Conservation (phyloP, 2,797 vertebrate species). For the Enteromius anoplus region DNA sequence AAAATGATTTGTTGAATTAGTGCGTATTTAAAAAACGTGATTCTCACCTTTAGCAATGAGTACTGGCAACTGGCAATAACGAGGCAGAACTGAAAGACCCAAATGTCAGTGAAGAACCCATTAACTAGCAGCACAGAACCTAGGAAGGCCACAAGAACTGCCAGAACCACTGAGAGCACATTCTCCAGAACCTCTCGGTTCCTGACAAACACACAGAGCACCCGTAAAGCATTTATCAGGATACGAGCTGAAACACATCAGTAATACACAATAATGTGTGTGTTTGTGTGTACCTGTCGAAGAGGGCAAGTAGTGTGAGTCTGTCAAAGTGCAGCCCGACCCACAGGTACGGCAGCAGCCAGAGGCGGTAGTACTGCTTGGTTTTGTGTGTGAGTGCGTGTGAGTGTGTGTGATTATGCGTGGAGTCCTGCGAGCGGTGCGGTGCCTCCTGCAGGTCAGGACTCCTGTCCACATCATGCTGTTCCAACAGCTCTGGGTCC, state of each 20-base stretch:
- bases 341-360: conserved; percentile 96
- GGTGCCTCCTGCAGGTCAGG: conserved; percentile 92
- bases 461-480: conserved; percentile 93
- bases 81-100: conserved; percentile 99
- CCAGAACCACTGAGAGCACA: conserved; percentile 89
- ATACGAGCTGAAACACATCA: neutral
- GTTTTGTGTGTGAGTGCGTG: conserved; percentile 77
- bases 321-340: conserved; percentile 96
- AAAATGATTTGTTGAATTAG: neutral
- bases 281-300: conserved; percentile 85
- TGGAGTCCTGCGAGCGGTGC: conserved; percentile 81
- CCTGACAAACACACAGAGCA: conserved; percentile 70
- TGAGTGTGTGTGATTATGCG: conserved; percentile 49
- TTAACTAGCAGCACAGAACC: conserved; percentile 94
- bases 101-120: conserved; percentile 97
- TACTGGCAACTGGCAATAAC: conserved; percentile 99
- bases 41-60: conserved; percentile 92
- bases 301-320: conserved; percentile 94
- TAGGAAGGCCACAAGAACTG: conserved; percentile 96
- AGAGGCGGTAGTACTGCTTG: conserved; percentile 95
- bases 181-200: conserved; percentile 98
- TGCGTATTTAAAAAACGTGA: neutral
- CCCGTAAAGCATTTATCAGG: neutral
- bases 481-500: conserved; percentile 94
- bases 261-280: neutral